Conservation (phyloP, 2,888 invertebrate genomes). For the Tinea trinotella region DNA sequence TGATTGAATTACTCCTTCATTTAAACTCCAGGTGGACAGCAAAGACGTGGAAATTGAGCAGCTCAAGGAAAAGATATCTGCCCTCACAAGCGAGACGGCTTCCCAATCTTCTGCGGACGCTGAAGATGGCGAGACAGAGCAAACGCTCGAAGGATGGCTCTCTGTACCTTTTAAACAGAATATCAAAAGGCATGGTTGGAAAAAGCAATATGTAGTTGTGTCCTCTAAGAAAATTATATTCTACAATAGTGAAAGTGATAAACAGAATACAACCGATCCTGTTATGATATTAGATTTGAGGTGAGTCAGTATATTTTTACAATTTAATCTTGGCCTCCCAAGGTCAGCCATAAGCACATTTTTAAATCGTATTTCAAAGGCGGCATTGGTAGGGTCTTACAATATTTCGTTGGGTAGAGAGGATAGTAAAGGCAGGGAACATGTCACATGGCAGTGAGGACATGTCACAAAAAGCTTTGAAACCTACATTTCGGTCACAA, state of each 20-base stretch:
- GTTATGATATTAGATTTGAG: conserved; percentile 95
- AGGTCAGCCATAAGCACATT: too few relatives aligned
- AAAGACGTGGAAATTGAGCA: conserved; percentile 98
- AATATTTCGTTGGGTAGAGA: too few relatives aligned
- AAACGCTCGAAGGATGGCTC: conserved; percentile 95
- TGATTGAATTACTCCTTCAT: too few relatives aligned
- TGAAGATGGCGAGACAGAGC: conserved; percentile 84
- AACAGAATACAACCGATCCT: conserved; percentile 94
- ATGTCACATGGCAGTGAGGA: too few relatives aligned
- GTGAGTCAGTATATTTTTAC: conserved; percentile 64
- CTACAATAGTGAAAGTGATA: conserved; percentile 95
- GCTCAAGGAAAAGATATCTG: conserved; percentile 86
- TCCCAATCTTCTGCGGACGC: conserved; percentile 93
- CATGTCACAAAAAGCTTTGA: too few relatives aligned
- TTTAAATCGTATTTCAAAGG: too few relatives aligned
- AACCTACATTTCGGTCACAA: background rate
- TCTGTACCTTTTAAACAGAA: conserved; percentile 96
- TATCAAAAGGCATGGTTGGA: conserved; percentile 96
- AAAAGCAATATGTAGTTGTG: conserved; percentile 96
- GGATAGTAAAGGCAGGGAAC: too few relatives aligned
- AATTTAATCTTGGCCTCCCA: too few relatives aligned
- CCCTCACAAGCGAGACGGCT: conserved; percentile 87
- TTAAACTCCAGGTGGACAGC: conserved; percentile 78
- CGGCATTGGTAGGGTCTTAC: too few relatives aligned
- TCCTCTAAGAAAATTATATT: conserved; percentile 97